phyloP scores from a whole-genome alignment of 2,797 vertebrate species.

The Champsocephalus esox region DNA sequence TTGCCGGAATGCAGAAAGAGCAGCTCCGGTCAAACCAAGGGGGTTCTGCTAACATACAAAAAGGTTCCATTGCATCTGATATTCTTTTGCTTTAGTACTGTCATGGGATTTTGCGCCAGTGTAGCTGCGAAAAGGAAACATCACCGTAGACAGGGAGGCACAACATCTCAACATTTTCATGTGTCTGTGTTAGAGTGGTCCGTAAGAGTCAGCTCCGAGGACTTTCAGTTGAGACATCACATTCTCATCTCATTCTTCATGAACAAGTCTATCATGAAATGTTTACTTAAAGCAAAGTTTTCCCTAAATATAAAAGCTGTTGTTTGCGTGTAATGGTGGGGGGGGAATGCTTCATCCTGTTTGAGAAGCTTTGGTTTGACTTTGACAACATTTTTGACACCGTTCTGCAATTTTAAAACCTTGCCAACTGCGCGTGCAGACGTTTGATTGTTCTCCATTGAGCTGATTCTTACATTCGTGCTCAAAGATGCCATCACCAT shows the following conservation, averaged over 20 bases:
- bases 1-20: conserved; percentile 86
- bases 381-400: conserved; percentile 54
- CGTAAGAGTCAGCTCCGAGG: conserved; percentile 38
- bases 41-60: conserved; percentile 86
- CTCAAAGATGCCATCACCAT: conserved; percentile 69
- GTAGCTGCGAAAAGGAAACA: conserved; percentile 77
- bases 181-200: conserved; percentile 47
- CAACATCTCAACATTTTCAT: conserved; percentile 70
- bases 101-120: conserved; percentile 85
- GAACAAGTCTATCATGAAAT: conserved; percentile 69
- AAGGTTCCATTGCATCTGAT: conserved; percentile 87
- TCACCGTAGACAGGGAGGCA: conserved; percentile 76
- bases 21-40: conserved; percentile 85
- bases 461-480: conserved; percentile 83
- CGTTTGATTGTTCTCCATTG: conserved; percentile 73
- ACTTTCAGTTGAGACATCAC: conserved; percentile 64
- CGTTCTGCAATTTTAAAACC: conserved; percentile 16
- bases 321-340: conserved; percentile 58
- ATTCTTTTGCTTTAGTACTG: conserved; percentile 85
- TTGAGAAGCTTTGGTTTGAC: conserved; percentile 81
- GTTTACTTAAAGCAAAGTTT: conserved; percentile 84
- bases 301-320: conserved; percentile 79
- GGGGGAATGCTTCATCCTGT: conserved; percentile 61
- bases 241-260: conserved; percentile 70
- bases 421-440: conserved; percentile 44